These are phyloP conservation scores for Gryon sp. DNA, from an alignment of 1,140 invertebrate species.

Conservation along the genomic window DNA sequence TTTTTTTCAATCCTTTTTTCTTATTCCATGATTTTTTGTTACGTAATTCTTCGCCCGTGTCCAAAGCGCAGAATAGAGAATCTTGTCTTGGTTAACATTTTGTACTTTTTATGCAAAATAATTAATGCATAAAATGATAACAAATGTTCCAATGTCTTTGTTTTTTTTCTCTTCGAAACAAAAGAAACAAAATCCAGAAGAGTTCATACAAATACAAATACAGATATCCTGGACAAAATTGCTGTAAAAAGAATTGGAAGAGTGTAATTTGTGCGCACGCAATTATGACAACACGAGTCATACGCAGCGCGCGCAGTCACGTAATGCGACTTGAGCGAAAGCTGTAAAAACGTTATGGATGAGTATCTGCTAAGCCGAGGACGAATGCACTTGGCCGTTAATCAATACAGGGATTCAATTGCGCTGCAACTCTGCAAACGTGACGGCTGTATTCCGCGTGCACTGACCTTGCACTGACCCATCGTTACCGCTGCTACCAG, in stretches of 20 bases:
- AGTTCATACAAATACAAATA: no score
- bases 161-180: not conserved
- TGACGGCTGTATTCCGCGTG: slow-evolving; percentile 32
- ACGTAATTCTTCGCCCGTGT: slow-evolving; percentile 6
- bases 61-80: no score
- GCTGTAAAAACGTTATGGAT: slow-evolving; percentile 34
- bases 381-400: slow-evolving; percentile 21
- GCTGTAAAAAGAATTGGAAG: slow-evolving; percentile 19
- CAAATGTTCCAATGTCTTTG: slow-evolving; percentile 8
- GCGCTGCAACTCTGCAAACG: slow-evolving; percentile 11
- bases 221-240: no score
- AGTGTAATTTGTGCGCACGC: slow-evolving; percentile 15
- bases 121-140: slow-evolving; percentile 28
- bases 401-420: slow-evolving; percentile 42
- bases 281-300: slow-evolving; percentile 14
- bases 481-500: not conserved
- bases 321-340: slow-evolving; percentile 20
- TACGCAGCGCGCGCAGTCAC: slow-evolving; percentile 8
- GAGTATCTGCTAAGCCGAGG: slow-evolving; percentile 4
- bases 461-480: slow-evolving; percentile 25
- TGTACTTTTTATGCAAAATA: no score
- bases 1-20: not conserved
- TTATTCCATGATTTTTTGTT: slow-evolving; percentile 1
- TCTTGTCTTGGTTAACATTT: no score
- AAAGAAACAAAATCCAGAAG: slow-evolving; percentile 3